phyloP scores from a whole-genome alignment of 2,888 invertebrate genomes.

The Fragum sueziense region DNA sequence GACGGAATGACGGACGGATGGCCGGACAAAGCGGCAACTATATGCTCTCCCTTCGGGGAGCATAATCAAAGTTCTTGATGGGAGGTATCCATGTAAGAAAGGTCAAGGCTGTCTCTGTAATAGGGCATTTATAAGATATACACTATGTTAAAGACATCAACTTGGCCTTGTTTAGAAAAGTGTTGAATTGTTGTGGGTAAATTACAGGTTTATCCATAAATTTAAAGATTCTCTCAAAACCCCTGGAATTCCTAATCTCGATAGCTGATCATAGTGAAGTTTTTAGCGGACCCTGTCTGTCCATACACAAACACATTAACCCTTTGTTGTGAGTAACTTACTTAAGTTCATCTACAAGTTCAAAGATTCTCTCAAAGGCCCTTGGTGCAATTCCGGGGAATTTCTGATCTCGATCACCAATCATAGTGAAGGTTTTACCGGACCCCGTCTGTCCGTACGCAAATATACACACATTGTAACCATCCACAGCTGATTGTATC shows the following conservation, averaged over 20 bases:
- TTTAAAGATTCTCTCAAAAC: slow-evolving; percentile 83
- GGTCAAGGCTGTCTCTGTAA: no score
- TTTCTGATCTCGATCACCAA: slow-evolving; percentile 81
- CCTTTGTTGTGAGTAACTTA: slow-evolving; percentile 54
- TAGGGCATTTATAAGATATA: no score
- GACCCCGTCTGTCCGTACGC: slow-evolving; percentile 98
- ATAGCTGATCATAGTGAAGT: slow-evolving; percentile 84
- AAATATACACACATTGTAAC: slow-evolving; percentile 99
- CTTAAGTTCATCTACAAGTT: slow-evolving; percentile 79
- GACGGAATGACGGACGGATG: no score
- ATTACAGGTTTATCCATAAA: slow-evolving; percentile 79
- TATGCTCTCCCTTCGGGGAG: no score
- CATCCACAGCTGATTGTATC: slow-evolving; percentile 92
- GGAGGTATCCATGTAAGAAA: no score
- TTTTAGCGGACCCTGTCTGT: slow-evolving; percentile 90
- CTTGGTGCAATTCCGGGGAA: slow-evolving; percentile 82
- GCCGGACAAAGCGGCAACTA: no score
- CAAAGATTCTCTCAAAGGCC: slow-evolving; percentile 83
- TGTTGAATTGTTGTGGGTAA: no score
- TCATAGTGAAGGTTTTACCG: slow-evolving; percentile 84
- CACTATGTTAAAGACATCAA: no score
- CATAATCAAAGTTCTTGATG: no score
- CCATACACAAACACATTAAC: slow-evolving; percentile 99
- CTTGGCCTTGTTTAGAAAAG: no score
- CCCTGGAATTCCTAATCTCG: slow-evolving; percentile 80